Base-by-base conservation (phyloP, 1,140 invertebrate genomes). In the Coenobita brevimanus region DNA sequence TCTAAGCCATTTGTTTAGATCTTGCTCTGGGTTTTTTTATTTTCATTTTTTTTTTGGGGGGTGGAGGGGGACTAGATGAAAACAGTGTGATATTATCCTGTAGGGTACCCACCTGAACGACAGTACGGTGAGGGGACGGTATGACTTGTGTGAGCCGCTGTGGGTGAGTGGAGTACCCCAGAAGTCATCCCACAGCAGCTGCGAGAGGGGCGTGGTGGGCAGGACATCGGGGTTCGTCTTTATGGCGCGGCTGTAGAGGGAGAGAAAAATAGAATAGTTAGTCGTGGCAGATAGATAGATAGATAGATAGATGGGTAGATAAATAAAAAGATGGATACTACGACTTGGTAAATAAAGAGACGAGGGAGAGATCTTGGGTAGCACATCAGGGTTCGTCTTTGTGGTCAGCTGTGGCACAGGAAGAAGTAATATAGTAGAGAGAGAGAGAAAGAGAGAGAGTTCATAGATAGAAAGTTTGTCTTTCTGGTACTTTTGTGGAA, bases 141-240 rank as follows among this genome's bases (percentile, higher is more conserved):
- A 98, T 0, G 97, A 98, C 92, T 98, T 98, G 91, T 98, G 97
- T 91, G 97, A 97, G 62, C 94, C 93, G 90, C 95, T 95, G 89
- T 95, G 95, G 71, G 94, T 94, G 54, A 99, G 94, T 91, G 95
- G 94, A n/a, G 95, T 96, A 2, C 97, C 97, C 97, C 97, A 98
- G 93, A 98, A 98, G 92, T 98, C 97, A 93, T 97, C 95, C 38
- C 92, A 92, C 91, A 98, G 97, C 27, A 96, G 92, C 17, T 95
- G 93, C 13, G 92, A 91, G 86, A 96, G 67, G 2, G 94, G 94
- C 41, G 94, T 95, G 92, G 88, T 94, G 91, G 92, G 92, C 84
- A 93, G 93, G 0, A 97, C 94, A 94, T 98, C 97, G 89, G 90
- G 89, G 57, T 91, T 91, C 10, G 90, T 91, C 64, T 91, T 91